phyloP scores from a whole-genome alignment of 2,113 vertebrate species.

The Pyxicephalus adspersus region DNA sequence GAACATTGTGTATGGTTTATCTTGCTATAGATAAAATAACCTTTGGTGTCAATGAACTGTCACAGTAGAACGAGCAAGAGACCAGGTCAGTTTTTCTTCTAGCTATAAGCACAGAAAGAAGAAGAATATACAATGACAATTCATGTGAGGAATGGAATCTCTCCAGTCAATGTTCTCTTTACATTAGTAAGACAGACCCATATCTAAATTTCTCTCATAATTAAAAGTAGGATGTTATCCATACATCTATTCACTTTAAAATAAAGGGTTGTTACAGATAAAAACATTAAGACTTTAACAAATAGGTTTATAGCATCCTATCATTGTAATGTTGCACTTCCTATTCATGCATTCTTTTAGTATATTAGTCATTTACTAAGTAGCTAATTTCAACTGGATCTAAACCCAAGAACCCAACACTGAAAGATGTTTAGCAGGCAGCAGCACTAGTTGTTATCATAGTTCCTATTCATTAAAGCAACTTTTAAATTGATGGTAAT shows the following conservation, averaged over 20 bases:
- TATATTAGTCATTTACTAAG: too few relatives aligned
- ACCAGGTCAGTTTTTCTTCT: not conserved
- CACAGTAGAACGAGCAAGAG: not conserved
- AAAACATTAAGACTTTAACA: not conserved
- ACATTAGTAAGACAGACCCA: constrained; percentile 19
- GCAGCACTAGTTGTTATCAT: too few relatives aligned
- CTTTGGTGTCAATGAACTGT: constrained; percentile 11
- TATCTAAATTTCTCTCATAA: not conserved
- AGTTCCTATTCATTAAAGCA: too few relatives aligned
- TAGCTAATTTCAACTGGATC: too few relatives aligned
- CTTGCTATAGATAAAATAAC: constrained; percentile 23
- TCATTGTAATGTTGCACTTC: too few relatives aligned
- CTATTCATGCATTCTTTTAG: too few relatives aligned
- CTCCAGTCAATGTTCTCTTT: constrained; percentile 2
- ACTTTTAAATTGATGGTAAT: too few relatives aligned
- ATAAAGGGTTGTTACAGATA: not conserved
- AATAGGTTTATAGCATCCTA: too few relatives aligned
- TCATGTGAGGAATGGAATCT: not conserved
- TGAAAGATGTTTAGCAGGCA: too few relatives aligned
- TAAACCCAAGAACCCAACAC: too few relatives aligned
- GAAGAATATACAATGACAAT: not conserved
- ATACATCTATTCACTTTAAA: not conserved
- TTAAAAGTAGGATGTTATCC: not conserved
- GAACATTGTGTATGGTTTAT: constrained; percentile 23
- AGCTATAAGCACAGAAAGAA: not conserved